Evolutionary conservation across 2,797 vertebrate genomes (phyloP), one percentile per base, ranked within the genome.

Genomic region (Helicolenus hilgendorfi): DNA sequence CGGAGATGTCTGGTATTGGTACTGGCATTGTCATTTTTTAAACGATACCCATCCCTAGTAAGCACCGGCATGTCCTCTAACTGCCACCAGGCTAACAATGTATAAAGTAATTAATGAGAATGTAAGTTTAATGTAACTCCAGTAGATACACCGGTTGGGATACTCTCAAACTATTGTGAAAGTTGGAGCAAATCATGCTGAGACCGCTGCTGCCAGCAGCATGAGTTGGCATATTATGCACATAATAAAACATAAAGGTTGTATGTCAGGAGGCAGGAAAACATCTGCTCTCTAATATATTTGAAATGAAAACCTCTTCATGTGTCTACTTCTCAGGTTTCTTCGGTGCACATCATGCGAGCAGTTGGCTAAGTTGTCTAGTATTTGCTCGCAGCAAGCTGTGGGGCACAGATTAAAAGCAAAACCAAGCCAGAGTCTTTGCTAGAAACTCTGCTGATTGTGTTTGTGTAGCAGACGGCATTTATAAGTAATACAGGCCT

Each of bases 401-500:
- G 76, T 76, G 78, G 78, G 89, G 85, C 82, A 81, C 59, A 80
- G 69, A 90, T 79, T 85, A 70, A 79, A 86, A 90, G 58, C 58
- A 64, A 84, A 90, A 84, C 63, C 55, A 79, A 83, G 49, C 56
- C 77, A 72, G 72, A 72, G 27, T 75, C 38, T 72, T 83, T 81
- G 58, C 78, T 86, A 58, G 70, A 83, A 88, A 83, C 58, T 73
- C 49, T 77, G 72, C 78, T 81, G 84, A 88, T 89, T 89, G 72
- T 85, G 56, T 91, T 84, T 84, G 72, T 77, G 78, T 63, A 83
- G 64, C 84, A 89, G 78, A 78, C 38, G 9, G 82, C 73, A 73
- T 84, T 91, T 84, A 79, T 82, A 91, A 90, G 88, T 86, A 85
- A 94, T 90, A 72, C 71, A 11, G 62, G 85, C 75, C 84, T 85